These are phyloP conservation scores for Euphonia xanthogaster DNA, from an alignment of 2,797 vertebrate genomes.

Conservation along the genomic window DNA sequence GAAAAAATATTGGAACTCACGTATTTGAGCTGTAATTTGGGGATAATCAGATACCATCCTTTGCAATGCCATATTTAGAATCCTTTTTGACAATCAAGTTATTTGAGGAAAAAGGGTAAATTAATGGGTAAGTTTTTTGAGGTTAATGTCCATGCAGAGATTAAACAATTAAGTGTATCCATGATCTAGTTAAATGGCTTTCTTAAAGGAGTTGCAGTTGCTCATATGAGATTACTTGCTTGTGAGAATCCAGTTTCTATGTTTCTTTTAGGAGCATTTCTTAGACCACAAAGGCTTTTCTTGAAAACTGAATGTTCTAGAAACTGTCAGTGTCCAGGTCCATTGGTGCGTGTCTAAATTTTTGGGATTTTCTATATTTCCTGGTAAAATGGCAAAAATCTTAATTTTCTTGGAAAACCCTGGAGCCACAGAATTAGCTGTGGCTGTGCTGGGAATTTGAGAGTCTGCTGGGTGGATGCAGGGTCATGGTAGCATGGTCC, in stretches of 20 bases:
- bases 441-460: neutral
- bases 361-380: neutral
- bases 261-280: neutral
- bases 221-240: neutral
- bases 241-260: neutral
- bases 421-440: neutral
- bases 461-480: neutral
- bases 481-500: neutral
- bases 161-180: conserved; percentile 26
- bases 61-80: neutral
- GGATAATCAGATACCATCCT: neutral
- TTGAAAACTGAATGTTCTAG: neutral
- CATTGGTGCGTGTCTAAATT: neutral
- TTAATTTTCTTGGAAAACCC: neutral
- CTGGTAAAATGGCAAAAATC: neutral
- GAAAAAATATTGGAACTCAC: neutral
- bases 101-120: neutral
- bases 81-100: neutral
- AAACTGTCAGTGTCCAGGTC: neutral
- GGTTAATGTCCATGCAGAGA: conserved; percentile 24
- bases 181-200: neutral
- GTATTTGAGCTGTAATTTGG: neutral
- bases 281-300: neutral
- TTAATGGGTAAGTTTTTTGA: neutral
- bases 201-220: neutral